phyloP scores from a whole-genome alignment of 2,797 vertebrate genomes.

The Spondyliosoma cantharus region DNA sequence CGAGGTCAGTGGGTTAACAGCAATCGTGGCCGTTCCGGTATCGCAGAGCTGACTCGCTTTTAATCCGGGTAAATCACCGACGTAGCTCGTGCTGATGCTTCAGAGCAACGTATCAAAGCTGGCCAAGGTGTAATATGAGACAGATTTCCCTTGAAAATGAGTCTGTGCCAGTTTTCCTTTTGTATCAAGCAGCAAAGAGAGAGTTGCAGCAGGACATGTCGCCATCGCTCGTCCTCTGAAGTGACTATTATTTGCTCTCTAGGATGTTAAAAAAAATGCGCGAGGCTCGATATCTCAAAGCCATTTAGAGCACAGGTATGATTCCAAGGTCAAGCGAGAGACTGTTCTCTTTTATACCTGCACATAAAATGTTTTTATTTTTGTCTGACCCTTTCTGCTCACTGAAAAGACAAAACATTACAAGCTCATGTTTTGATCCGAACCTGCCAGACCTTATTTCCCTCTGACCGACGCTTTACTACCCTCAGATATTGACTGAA shows the following conservation, averaged over 20 bases:
- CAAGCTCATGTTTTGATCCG: background rate
- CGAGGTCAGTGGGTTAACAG: too few species aligned
- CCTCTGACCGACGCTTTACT: background rate
- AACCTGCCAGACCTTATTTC: background rate
- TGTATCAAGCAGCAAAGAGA: too few species aligned
- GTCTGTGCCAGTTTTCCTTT: too few species aligned
- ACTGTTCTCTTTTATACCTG: background rate
- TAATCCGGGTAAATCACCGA: too few species aligned
- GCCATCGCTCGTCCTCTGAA: too few species aligned
- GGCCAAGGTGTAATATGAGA: too few species aligned
- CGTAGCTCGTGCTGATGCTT: too few species aligned
- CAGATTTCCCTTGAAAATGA: too few species aligned
- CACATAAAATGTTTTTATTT: background rate
- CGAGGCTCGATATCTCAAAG: background rate
- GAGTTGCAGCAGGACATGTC: too few species aligned
- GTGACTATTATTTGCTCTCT: background rate
- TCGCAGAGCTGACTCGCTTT: too few species aligned
- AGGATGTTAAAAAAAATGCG: background rate
- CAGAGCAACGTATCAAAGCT: too few species aligned
- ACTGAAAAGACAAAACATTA: background rate
- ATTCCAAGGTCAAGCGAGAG: background rate
- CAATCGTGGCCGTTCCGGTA: too few species aligned
- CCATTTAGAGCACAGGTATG: background rate
- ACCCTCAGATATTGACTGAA: background rate
- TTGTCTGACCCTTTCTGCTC: background rate